A percentile compares a stretch with the other conserved stretches of the same genome.
Conservation (phyloP, 2,888 invertebrate genomes). For the Drosophila maculinotata region DNA sequence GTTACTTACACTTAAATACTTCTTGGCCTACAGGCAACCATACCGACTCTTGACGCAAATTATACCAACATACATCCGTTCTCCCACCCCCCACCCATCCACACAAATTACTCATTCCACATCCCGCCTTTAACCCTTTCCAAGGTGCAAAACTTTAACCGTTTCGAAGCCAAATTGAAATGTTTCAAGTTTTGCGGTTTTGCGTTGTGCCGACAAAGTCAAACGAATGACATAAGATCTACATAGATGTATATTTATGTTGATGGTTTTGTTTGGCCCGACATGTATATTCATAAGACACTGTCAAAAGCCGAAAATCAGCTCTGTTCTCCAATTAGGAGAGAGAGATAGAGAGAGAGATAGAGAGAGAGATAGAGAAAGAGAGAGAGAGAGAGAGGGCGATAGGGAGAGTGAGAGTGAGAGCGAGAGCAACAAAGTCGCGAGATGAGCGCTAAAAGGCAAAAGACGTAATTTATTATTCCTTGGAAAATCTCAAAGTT, state of each 20-base stretch:
- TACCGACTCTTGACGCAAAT: slow-evolving; percentile 10
- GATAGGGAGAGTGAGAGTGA: neutral
- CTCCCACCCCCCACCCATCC: neutral
- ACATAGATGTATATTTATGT: slow-evolving; percentile 27
- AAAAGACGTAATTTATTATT: slow-evolving; percentile 52
- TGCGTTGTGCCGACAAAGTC: slow-evolving; percentile 30
- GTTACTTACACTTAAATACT: slow-evolving; percentile 8
- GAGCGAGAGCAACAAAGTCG: no score
- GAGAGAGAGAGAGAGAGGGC: neutral
- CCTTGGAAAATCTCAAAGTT: slow-evolving; percentile 43
- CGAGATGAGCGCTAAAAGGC: neutral
- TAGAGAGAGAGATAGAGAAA: neutral
- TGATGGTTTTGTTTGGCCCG: slow-evolving; percentile 5
- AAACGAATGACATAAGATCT: slow-evolving; percentile 29
- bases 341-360: neutral
- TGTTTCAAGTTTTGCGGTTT: slow-evolving; percentile 49
- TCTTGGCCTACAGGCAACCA: neutral
- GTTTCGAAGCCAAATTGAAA: slow-evolving; percentile 36
- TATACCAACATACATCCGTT: neutral
- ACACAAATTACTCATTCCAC: neutral
- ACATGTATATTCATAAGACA: slow-evolving; percentile 37
- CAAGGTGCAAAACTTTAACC: slow-evolving; percentile 14
- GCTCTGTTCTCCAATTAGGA: slow-evolving; percentile 5
- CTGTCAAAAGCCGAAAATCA: slow-evolving; percentile 21
- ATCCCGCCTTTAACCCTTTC: no score